phyloP scores from a whole-genome alignment of 2,797 vertebrate genomes.

The Borostomias antarcticus region DNA sequence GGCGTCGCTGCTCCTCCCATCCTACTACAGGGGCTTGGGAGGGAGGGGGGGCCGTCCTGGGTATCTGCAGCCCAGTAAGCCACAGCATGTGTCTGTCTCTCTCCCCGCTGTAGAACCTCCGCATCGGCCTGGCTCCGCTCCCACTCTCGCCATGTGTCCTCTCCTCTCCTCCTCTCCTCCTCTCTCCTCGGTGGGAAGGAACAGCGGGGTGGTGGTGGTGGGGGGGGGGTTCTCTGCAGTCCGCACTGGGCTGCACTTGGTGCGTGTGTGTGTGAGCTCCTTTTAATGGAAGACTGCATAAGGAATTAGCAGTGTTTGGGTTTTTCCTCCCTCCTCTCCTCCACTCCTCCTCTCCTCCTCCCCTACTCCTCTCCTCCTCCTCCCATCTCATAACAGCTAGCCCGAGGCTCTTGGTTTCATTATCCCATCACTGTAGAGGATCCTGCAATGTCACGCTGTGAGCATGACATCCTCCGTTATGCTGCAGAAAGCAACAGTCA shows the following conservation, averaged over 20 bases:
- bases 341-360: constrained; percentile 19
- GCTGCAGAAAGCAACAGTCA: constrained; percentile 50
- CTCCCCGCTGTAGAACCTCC: neutral
- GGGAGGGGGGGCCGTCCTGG: neutral
- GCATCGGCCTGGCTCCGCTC: neutral
- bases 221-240: constrained; percentile 13
- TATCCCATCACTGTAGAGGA: constrained; percentile 49
- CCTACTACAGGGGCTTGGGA: constrained; percentile 55
- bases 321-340: neutral
- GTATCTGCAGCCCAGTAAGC: constrained; percentile 44
- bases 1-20: constrained; percentile 49
- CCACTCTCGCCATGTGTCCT: constrained; percentile 13
- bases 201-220: too few species aligned
- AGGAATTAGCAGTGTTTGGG: constrained; percentile 47
- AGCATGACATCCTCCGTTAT: constrained; percentile 56
- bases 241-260: neutral
- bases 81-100: neutral
- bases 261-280: neutral
- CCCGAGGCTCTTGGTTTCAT: constrained; percentile 64
- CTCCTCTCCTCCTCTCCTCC: neutral
- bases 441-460: constrained; percentile 55
- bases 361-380: neutral
- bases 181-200: neutral
- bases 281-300: constrained; percentile 25
- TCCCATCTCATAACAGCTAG: constrained; percentile 47